Conservation (phyloP, 2,797 vertebrate species). For the Semaprochilodus insignis region DNA sequence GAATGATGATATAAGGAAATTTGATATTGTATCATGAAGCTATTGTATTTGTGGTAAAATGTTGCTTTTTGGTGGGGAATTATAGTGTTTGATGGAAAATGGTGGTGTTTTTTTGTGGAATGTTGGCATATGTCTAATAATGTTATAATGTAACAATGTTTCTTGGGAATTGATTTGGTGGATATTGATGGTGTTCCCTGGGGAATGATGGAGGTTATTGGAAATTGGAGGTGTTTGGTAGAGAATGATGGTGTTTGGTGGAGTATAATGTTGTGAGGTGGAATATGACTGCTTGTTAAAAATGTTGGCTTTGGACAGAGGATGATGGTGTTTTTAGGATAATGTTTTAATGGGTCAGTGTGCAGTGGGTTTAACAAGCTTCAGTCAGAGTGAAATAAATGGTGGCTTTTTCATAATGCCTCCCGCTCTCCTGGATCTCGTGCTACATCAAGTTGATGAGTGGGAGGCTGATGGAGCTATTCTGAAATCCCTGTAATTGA, state of each 20-base stretch:
- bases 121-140: background rate
- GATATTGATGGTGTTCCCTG: too few species aligned
- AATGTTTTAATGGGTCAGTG: background rate
- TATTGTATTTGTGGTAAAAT: background rate
- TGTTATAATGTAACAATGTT: background rate
- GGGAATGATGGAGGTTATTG: too few species aligned
- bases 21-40: too few species aligned
- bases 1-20: too few species aligned
- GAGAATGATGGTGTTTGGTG: background rate
- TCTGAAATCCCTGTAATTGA: conserved; percentile 48
- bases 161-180: background rate
- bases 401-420: background rate
- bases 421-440: conserved; percentile 21
- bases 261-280: background rate
- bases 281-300: background rate
- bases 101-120: background rate
- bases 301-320: background rate
- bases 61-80: background rate
- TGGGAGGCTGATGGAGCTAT: conserved; percentile 42
- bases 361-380: background rate
- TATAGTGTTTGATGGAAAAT: background rate
- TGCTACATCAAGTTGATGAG: conserved; percentile 35
- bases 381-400: background rate
- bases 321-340: background rate
- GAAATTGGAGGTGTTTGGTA: background rate